These are phyloP conservation scores for Drosophila parvula DNA, from an alignment of 1,140 invertebrate genomes.

Conservation along the genomic window DNA sequence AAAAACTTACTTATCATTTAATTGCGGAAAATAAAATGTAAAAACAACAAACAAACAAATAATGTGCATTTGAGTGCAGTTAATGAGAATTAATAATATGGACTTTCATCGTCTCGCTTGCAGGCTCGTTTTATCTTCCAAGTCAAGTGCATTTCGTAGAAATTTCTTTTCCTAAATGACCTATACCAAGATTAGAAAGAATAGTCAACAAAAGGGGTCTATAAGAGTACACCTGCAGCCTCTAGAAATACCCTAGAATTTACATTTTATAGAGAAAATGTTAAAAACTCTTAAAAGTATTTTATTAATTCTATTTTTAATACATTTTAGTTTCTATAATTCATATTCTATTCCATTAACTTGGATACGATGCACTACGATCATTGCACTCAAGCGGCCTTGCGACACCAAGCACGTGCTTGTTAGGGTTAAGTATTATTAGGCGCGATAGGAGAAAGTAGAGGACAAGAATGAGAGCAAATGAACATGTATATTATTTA, in stretches of 20 bases:
- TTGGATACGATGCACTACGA: too few species aligned
- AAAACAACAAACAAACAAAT: conserved; percentile 1
- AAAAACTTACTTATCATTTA: conserved; percentile 9
- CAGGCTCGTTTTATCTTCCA: conserved; percentile 7
- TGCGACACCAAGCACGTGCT: too few species aligned
- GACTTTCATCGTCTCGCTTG: conserved; percentile 27
- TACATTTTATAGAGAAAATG: background rate
- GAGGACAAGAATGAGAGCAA: too few species aligned
- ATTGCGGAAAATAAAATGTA: background rate
- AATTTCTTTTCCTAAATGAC: conserved; percentile 29
- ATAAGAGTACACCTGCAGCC: background rate
- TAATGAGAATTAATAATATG: conserved; percentile 4
- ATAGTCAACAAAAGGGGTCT: background rate
- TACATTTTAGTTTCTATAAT: too few species aligned
- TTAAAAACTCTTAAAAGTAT: too few species aligned
- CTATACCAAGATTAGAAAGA: conserved; percentile 33
- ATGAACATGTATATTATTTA: too few species aligned
- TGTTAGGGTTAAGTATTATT: too few species aligned
- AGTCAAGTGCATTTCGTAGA: conserved; percentile 29
- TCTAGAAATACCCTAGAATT: background rate
- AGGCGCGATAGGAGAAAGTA: too few species aligned
- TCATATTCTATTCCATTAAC: background rate
- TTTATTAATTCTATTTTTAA: background rate
- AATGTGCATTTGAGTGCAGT: background rate
- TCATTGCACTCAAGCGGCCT: too few species aligned